Percentiles rank a stretch among this genome's conserved stretches.
Evolutionary conservation across 2,797 vertebrate species (phyloP).

Genomic region (Coranthus polyacanthus): DNA sequence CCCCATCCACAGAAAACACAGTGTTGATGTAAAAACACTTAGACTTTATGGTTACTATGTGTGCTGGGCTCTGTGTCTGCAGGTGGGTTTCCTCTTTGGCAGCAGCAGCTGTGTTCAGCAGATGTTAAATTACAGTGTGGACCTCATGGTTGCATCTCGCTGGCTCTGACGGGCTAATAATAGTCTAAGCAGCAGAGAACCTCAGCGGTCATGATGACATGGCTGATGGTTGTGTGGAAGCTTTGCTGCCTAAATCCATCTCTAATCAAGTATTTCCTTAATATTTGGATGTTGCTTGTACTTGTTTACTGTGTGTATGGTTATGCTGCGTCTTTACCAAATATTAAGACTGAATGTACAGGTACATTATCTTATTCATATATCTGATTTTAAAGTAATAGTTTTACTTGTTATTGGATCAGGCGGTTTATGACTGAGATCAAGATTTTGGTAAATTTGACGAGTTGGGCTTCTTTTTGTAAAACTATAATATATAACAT

Average conservation of each 20-base stretch:
- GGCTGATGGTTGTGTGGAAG: conserved; percentile 24
- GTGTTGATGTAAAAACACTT: neutral
- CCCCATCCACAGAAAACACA: too few relatives aligned
- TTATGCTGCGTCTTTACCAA: too few relatives aligned
- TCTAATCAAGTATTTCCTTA: conserved; percentile 34
- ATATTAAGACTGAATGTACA: too few relatives aligned
- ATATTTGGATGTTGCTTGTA: conserved; percentile 12
- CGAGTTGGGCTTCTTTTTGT: too few relatives aligned
- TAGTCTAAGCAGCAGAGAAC: conserved; percentile 61
- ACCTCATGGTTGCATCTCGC: conserved; percentile 65
- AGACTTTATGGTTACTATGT: neutral
- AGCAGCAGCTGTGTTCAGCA: conserved; percentile 77
- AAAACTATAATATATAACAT: too few relatives aligned
- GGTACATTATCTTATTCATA: too few relatives aligned
- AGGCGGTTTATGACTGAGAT: too few relatives aligned
- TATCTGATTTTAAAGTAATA: too few relatives aligned
- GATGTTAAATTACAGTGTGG: conserved; percentile 84
- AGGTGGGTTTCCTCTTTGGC: conserved; percentile 66
- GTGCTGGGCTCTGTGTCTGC: conserved; percentile 34
- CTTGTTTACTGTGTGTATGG: conserved; percentile 4
- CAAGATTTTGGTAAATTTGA: too few relatives aligned
- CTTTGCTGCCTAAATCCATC: conserved; percentile 34
- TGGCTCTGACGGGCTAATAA: conserved; percentile 78
- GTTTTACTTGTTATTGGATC: too few relatives aligned
- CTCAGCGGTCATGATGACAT: conserved; percentile 57